Conservation (phyloP, 2,113 vertebrate species). For the Chloebia gouldiae region DNA sequence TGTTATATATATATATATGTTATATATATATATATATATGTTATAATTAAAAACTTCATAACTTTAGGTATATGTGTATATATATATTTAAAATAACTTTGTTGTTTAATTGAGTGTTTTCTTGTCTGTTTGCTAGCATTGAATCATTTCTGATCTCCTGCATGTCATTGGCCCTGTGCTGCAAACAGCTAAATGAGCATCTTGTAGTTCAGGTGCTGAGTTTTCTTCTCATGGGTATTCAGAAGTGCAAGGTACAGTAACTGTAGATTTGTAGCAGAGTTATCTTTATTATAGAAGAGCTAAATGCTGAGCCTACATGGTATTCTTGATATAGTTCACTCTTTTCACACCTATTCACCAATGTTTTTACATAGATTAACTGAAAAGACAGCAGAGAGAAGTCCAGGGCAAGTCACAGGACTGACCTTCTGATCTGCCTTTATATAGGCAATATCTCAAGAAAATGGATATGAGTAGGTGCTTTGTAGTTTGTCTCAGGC, state of each 20-base stretch:
- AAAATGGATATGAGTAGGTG: background rate
- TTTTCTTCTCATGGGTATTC: background rate
- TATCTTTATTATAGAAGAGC: background rate
- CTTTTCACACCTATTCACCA: background rate
- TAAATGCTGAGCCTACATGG: background rate
- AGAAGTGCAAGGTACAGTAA: background rate
- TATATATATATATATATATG: too few relatives aligned
- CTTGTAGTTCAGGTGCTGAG: background rate
- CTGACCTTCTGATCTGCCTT: background rate
- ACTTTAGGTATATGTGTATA: background rate
- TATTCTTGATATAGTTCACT: background rate
- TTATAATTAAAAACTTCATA: background rate
- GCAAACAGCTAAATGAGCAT: background rate
- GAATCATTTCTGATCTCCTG: background rate
- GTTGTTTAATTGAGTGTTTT: background rate
- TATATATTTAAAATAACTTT: background rate
- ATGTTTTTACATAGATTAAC: background rate
- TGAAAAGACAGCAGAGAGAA: background rate
- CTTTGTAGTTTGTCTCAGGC: background rate
- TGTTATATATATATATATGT: too few relatives aligned
- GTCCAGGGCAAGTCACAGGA: background rate
- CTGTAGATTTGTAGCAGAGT: background rate
- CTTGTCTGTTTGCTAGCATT: background rate
- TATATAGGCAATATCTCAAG: background rate
- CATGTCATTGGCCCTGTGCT: background rate